These are phyloP conservation scores for Vireo altiloquus DNA, from an alignment of 2,113 vertebrate species.

Conservation along the genomic window DNA sequence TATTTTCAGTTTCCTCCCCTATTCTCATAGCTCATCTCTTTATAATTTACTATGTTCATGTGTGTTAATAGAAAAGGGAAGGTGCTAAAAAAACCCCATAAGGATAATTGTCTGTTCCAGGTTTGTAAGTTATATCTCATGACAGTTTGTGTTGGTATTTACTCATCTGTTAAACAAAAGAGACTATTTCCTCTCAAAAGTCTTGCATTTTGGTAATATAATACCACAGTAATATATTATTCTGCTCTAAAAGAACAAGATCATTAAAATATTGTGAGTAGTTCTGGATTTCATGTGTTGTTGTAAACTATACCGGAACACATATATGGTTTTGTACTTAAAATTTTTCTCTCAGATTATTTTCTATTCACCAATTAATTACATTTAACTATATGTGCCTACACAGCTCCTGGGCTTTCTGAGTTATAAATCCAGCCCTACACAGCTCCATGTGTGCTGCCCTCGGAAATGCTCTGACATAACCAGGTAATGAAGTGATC, in stretches of 20 bases:
- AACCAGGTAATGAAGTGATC: background rate
- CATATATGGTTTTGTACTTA: constrained; percentile 32
- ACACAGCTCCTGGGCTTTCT: background rate
- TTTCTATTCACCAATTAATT: constrained; percentile 11
- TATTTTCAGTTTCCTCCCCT: background rate
- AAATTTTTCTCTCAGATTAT: constrained; percentile 1
- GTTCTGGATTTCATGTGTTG: background rate
- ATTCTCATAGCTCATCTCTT: background rate
- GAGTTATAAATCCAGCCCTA: background rate
- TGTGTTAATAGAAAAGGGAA: constrained; percentile 20
- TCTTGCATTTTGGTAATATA: constrained; percentile 22
- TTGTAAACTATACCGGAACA: constrained; percentile 5
- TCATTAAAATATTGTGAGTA: constrained; percentile 15
- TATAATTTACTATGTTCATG: background rate
- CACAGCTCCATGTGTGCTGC: background rate
- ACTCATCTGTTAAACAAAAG: constrained; percentile 36
- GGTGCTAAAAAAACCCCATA: background rate
- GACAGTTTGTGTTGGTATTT: constrained; percentile 26
- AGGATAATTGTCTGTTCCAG: constrained; percentile 19
- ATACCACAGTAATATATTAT: background rate
- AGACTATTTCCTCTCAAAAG: background rate
- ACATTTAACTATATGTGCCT: background rate
- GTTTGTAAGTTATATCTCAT: background rate
- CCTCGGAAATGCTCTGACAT: background rate
- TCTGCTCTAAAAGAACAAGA: constrained; percentile 1